These are phyloP conservation scores for Trichosurus vulpecula DNA, from an alignment of 2,797 vertebrate genomes.

Conservation along the genomic window DNA sequence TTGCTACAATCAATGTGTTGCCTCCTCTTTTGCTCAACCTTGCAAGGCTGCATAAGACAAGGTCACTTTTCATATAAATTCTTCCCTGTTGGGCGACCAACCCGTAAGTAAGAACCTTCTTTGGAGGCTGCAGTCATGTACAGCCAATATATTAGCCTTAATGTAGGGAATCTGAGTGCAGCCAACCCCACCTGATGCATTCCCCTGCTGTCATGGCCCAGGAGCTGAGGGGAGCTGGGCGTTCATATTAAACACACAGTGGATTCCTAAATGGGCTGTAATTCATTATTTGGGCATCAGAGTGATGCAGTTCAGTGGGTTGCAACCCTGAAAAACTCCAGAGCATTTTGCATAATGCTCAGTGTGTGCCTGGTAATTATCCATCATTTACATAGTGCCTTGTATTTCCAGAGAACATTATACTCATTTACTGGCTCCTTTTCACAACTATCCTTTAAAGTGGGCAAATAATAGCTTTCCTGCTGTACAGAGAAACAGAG, in stretches of 20 bases:
- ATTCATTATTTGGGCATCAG: slow-evolving; percentile 67
- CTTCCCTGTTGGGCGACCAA: not conserved
- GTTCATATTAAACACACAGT: slow-evolving; percentile 34
- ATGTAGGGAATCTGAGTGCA: slow-evolving; percentile 28
- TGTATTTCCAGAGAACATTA: slow-evolving; percentile 40
- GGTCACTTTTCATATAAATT: slow-evolving; percentile 1
- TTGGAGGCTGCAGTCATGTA: slow-evolving; percentile 4
- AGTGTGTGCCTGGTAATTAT: slow-evolving; percentile 57
- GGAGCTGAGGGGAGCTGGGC: not conserved
- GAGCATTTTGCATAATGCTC: slow-evolving; percentile 55
- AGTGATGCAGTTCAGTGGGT: slow-evolving; percentile 46
- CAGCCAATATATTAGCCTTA: slow-evolving; percentile 40
- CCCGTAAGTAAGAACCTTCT: slow-evolving; percentile 15
- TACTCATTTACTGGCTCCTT: slow-evolving; percentile 17
- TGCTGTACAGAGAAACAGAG: not conserved
- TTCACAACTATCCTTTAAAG: slow-evolving; percentile 11
- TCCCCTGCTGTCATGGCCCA: slow-evolving; percentile 3
- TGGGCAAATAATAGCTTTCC: slow-evolving; percentile 12
- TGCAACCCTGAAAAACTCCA: slow-evolving; percentile 40
- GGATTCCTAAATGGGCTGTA: slow-evolving; percentile 38
- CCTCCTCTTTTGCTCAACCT: not conserved
- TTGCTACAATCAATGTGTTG: not conserved
- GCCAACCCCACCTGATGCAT: not conserved
- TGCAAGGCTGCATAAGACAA: not conserved
- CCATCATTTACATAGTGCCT: slow-evolving; percentile 41